Percentiles rank a stretch among this genome's conserved stretches.
phyloP scores from a whole-genome alignment of 2,888 invertebrate genomes.

The Clusia tigrina region DNA sequence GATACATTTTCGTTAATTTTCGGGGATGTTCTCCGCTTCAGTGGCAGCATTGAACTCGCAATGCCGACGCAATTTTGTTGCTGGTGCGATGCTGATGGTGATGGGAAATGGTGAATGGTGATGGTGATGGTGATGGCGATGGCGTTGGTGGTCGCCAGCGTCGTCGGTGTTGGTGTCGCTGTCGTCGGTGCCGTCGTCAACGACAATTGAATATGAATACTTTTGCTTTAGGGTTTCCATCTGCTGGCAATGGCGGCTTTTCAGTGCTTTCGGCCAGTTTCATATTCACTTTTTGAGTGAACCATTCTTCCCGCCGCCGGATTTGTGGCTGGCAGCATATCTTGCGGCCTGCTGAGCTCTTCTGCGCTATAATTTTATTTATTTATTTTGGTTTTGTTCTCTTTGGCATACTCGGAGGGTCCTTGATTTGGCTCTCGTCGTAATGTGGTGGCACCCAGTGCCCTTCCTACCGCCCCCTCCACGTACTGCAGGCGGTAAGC shows the following conservation, averaged over 20 bases:
- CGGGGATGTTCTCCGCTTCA: conserved; percentile 14
- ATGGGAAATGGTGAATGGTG: background rate
- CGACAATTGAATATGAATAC: too few species aligned
- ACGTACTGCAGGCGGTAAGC: background rate
- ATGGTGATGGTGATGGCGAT: background rate
- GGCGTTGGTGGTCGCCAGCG: background rate
- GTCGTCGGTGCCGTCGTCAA: conserved; percentile 1
- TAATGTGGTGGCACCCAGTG: background rate
- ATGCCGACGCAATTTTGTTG: conserved; percentile 9
- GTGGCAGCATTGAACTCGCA: background rate
- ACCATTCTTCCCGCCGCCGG: too few species aligned
- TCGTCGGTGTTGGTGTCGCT: background rate
- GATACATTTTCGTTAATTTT: conserved; percentile 30
- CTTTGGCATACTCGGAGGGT: conserved; percentile 5
- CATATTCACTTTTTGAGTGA: too few species aligned
- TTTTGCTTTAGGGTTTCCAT: too few species aligned
- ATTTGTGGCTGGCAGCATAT: too few species aligned
- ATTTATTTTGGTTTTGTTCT: too few species aligned
- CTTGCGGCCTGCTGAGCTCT: too few species aligned
- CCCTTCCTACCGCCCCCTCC: background rate
- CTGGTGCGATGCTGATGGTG: background rate
- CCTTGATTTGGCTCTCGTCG: conserved; percentile 3
- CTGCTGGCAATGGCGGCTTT: background rate
- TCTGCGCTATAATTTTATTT: too few species aligned
- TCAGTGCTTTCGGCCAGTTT: background rate